Conservation (phyloP, 2,113 vertebrate genomes). For the Ammodytes marinus region DNA sequence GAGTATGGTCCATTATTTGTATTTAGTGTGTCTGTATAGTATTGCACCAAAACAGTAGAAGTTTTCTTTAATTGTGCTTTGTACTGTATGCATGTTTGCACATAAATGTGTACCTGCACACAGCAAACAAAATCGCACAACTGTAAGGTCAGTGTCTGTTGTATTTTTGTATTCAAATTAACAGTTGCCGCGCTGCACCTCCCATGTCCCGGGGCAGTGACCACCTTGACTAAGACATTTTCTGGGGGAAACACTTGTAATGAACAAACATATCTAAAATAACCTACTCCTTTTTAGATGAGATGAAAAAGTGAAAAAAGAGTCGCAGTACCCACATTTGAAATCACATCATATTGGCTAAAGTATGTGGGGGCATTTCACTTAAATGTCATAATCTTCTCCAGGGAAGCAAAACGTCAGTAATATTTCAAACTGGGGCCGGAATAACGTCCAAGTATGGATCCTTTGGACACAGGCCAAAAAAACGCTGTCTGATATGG, state of each 20-base stretch:
- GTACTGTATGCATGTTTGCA: too few species aligned
- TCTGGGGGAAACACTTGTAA: not conserved
- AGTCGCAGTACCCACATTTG: not conserved
- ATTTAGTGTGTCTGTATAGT: too few species aligned
- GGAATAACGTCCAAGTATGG: conserved; percentile 8
- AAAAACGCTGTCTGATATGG: not conserved
- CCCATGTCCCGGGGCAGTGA: too few species aligned
- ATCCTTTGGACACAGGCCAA: conserved; percentile 16
- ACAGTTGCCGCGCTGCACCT: too few species aligned
- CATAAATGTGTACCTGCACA: too few species aligned
- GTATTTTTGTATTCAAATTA: too few species aligned
- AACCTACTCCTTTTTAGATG: not conserved
- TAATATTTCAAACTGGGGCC: conserved; percentile 1
- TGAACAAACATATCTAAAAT: not conserved
- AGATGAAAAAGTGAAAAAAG: not conserved
- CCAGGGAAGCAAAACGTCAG: not conserved
- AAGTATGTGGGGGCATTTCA: conserved; percentile 8
- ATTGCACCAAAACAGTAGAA: too few species aligned
- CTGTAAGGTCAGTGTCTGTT: too few species aligned
- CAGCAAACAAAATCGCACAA: too few species aligned
- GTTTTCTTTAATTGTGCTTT: too few species aligned
- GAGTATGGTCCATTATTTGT: too few species aligned
- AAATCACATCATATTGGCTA: not conserved
- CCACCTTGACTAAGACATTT: too few species aligned
- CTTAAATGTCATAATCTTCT: conserved; percentile 1